Percentiles rank a stretch among this genome's conserved stretches.
These are phyloP conservation scores for Lagopus muta DNA, from an alignment of 2,113 vertebrate species.

Conservation along the genomic window DNA sequence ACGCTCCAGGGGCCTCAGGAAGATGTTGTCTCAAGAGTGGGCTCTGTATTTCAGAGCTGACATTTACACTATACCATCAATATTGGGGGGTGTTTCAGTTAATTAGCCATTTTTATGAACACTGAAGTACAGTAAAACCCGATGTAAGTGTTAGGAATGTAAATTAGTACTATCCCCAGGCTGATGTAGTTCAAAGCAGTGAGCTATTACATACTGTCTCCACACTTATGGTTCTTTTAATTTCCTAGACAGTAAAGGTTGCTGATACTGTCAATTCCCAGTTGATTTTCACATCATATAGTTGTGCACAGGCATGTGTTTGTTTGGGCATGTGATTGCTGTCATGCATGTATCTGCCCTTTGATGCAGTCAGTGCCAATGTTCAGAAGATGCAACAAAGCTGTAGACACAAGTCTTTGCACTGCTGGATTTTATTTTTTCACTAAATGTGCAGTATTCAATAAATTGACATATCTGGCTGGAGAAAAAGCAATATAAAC, in stretches of 20 bases:
- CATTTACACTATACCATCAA: conserved; percentile 51
- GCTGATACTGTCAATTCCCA: not conserved
- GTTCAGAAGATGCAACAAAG: not conserved
- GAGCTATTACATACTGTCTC: conserved; percentile 21
- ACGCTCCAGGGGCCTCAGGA: not conserved
- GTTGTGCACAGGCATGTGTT: not conserved
- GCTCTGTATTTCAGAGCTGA: conserved; percentile 28
- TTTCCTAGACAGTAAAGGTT: conserved; percentile 12
- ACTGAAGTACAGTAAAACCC: conserved; percentile 53
- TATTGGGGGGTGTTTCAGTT: conserved; percentile 57
- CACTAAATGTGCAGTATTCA: not conserved
- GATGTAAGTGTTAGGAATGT: conserved; percentile 38
- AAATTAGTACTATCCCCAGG: conserved; percentile 38
- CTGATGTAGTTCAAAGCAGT: not conserved
- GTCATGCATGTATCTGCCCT: too few relatives aligned
- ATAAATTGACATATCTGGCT: not conserved
- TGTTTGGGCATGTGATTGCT: not conserved
- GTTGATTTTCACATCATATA: not conserved
- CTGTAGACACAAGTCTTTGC: not conserved
- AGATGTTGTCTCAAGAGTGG: not conserved
- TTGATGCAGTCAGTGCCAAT: not conserved
- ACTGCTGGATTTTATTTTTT: not conserved
- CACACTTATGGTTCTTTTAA: conserved; percentile 15
- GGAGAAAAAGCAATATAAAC: not conserved
- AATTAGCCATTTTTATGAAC: conserved; percentile 70